These are phyloP conservation scores for Manis javanica DNA, from an alignment of 2,797 vertebrate genomes.

Conservation along the genomic window DNA sequence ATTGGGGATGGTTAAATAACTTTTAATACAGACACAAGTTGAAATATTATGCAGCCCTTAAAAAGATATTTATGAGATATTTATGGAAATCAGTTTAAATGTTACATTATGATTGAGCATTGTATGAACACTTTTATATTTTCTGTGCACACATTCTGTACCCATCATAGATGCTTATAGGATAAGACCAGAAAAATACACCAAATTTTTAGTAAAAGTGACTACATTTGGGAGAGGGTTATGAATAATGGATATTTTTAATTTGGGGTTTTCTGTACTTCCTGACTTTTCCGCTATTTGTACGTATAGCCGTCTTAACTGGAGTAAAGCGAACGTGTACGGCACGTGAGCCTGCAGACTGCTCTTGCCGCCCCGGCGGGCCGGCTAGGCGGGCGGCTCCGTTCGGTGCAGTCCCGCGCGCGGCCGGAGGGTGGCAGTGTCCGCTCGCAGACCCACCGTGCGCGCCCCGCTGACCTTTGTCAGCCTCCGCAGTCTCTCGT, in stretches of 20 bases:
- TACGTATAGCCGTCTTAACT: neutral
- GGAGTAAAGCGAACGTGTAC: rapidly evolving
- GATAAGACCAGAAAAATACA: neutral
- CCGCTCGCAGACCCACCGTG: conserved; percentile 74
- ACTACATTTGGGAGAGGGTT: neutral
- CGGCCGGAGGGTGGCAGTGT: conserved; percentile 88
- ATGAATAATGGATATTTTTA: neutral
- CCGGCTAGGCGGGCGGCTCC: neutral
- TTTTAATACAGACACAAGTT: neutral
- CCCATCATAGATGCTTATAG: no score
- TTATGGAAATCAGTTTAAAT: neutral
- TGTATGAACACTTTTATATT: neutral
- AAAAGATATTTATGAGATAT: neutral
- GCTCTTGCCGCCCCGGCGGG: rapidly evolving
- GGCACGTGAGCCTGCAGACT: neutral
- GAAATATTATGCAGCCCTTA: conserved; percentile 44
- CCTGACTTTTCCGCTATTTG: neutral
- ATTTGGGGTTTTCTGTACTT: neutral
- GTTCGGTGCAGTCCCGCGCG: conserved; percentile 61
- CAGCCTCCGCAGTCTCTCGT: conserved; percentile 86
- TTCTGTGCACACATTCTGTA: rapidly evolving
- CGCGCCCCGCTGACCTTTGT: conserved; percentile 85
- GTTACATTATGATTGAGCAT: neutral
- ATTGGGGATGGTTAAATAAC: neutral
- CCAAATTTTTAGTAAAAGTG: neutral